Percentiles rank a stretch among this genome's conserved stretches.
These are phyloP conservation scores for Masnerella sp. DNA, from an alignment of 2,888 invertebrate species.

Conservation along the genomic window DNA sequence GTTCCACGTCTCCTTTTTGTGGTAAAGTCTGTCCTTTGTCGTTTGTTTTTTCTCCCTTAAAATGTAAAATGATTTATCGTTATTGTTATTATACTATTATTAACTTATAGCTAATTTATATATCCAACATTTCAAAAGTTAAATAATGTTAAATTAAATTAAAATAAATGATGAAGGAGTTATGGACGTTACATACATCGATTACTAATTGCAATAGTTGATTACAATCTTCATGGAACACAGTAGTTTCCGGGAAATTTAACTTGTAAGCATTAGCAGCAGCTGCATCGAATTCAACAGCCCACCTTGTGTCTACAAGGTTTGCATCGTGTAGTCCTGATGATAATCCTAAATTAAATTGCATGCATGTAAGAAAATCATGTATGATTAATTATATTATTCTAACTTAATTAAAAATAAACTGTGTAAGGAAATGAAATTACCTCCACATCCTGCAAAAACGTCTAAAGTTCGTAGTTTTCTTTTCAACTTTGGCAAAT, in stretches of 20 bases:
- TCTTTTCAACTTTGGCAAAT: constrained; percentile 75
- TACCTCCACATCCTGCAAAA: constrained; percentile 91
- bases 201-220: constrained; percentile 83
- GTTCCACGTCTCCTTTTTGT: constrained; percentile 87
- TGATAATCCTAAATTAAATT: constrained; percentile 86
- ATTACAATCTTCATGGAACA: constrained; percentile 92
- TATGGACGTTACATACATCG: constrained; percentile 77
- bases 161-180: neutral
- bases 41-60: constrained; percentile 79
- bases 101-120: too few species aligned
- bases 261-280: constrained; percentile 89
- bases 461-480: constrained; percentile 86
- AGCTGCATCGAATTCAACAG: constrained; percentile 87
- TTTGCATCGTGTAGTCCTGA: constrained; percentile 86
- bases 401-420: neutral
- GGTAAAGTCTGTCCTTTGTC: constrained; percentile 81
- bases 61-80: constrained; percentile 21
- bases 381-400: neutral
- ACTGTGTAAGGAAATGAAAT: constrained; percentile 14
- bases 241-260: constrained; percentile 85
- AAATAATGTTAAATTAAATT: too few species aligned
- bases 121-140: too few species aligned
- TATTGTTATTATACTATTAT: too few species aligned
- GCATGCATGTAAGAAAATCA: neutral
- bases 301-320: constrained; percentile 86